These are phyloP conservation scores for Chironex yamaguchii DNA, from an alignment of 30 jellyfish, hydroid and myxozoan genomes.

Conservation along the genomic window DNA sequence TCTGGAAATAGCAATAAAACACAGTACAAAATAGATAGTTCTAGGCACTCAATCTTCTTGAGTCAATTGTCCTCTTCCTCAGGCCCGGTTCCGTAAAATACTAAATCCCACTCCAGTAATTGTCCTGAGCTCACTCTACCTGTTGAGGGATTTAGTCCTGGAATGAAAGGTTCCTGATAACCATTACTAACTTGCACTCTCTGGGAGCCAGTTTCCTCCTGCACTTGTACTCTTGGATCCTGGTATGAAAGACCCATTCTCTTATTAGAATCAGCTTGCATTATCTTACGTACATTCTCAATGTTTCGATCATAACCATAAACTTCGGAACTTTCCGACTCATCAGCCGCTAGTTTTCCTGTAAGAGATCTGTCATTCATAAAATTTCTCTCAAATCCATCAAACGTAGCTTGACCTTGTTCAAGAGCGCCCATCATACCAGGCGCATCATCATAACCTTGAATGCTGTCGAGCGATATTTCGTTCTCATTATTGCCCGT, in stretches of 20 bases:
- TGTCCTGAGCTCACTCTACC: conserved; percentile 94
- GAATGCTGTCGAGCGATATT: conserved; percentile 76
- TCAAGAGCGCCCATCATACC: conserved; percentile 75
- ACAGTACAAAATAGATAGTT: too few species aligned
- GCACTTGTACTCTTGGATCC: conserved; percentile 99
- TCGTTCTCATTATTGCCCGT: conserved; percentile 90
- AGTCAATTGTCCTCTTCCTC: conserved; percentile 81
- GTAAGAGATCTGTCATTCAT: conserved; percentile 45
- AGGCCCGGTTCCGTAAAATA: conserved; percentile 97
- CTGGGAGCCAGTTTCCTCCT: conserved; percentile 99
- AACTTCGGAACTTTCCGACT: conserved; percentile 88
- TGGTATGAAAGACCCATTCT: conserved; percentile 95
- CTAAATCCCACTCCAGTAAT: conserved; percentile 92
- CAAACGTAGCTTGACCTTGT: conserved; percentile 36
- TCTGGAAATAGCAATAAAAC: too few species aligned
- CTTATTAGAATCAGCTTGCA: conserved; percentile 74
- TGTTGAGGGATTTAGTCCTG: conserved; percentile 81
- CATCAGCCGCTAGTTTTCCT: conserved; percentile 60
- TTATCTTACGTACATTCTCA: conserved; percentile 66
- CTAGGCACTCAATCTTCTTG: too few species aligned
- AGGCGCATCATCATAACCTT: conserved; percentile 77
- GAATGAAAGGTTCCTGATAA: conserved; percentile 92
- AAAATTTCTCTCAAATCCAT: conserved; percentile 35
- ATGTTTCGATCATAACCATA: conserved; percentile 96
- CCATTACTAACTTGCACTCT: conserved; percentile 99